A percentile compares a stretch with the other conserved stretches of the same genome.
Evolutionary conservation across 2,797 vertebrate genomes (phyloP).

Genomic region (Garrulus glandarius): DNA sequence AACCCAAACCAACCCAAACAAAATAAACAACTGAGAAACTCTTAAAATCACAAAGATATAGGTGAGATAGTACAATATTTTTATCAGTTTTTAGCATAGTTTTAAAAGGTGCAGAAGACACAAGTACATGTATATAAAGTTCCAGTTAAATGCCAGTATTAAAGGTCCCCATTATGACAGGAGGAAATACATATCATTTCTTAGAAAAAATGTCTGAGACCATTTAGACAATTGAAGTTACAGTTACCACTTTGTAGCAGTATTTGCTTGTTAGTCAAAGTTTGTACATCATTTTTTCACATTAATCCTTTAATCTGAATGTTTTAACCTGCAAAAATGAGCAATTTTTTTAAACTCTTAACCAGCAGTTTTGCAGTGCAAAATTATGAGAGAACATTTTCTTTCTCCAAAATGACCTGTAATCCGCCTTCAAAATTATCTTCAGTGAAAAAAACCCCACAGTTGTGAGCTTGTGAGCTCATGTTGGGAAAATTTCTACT

Average conservation of each 20-base stretch:
- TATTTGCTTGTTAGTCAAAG: constrained; percentile 58
- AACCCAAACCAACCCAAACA: not conserved
- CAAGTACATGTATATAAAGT: constrained; percentile 18
- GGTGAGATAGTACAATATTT: not conserved
- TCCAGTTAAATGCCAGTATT: constrained; percentile 42
- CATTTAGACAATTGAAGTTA: constrained; percentile 53
- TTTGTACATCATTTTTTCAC: constrained; percentile 42
- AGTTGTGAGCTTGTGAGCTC: not conserved
- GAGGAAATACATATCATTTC: constrained; percentile 35
- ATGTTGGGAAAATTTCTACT: not conserved
- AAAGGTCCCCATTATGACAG: constrained; percentile 23
- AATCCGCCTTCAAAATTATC: not conserved
- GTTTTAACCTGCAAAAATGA: constrained; percentile 34
- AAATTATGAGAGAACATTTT: not conserved
- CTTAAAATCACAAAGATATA: not conserved
- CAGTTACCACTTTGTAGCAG: constrained; percentile 23
- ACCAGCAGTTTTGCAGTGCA: not conserved
- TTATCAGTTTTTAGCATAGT: not conserved
- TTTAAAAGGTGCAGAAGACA: not conserved
- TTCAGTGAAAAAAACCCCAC: not conserved
- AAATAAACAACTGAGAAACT: not conserved
- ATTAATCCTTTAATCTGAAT: constrained; percentile 53
- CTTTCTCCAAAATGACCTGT: not conserved
- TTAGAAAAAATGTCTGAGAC: constrained; percentile 41
- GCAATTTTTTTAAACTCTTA: not conserved